These are phyloP conservation scores for Phalacrocorax carbo DNA, from an alignment of 2,113 vertebrate species.

Conservation along the genomic window DNA sequence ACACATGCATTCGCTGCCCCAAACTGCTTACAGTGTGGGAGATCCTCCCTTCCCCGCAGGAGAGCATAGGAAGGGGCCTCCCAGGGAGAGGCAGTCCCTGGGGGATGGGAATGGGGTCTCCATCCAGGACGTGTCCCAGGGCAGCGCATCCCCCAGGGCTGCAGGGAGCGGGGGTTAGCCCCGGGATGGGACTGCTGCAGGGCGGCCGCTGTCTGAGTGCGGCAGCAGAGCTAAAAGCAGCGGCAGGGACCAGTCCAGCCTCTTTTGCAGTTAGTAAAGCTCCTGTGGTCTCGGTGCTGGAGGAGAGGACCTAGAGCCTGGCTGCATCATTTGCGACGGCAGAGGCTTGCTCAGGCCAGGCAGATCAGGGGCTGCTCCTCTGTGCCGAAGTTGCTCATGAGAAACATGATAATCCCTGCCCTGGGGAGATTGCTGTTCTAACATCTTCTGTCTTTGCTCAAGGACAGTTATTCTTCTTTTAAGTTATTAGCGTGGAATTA, in stretches of 20 bases:
- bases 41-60: not conserved
- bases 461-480: not conserved
- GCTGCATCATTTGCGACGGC: not conserved
- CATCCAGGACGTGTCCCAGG: not conserved
- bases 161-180: not conserved
- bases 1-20: not conserved
- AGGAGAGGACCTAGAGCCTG: not conserved
- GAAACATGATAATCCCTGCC: not conserved
- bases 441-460: not conserved
- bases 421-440: not conserved
- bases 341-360: not conserved
- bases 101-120: not conserved
- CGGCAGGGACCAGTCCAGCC: not conserved
- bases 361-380: not conserved
- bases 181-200: fast-evolving
- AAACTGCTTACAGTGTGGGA: not conserved
- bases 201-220: not conserved
- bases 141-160: not conserved
- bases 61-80: not conserved
- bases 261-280: not conserved
- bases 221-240: not conserved
- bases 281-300: not conserved
- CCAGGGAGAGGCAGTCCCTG: not conserved
- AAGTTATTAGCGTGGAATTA: not conserved
- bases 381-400: not conserved